These are phyloP conservation scores for Perca schrenkii DNA, from an alignment of 2,113 vertebrate genomes.

Conservation along the genomic window DNA sequence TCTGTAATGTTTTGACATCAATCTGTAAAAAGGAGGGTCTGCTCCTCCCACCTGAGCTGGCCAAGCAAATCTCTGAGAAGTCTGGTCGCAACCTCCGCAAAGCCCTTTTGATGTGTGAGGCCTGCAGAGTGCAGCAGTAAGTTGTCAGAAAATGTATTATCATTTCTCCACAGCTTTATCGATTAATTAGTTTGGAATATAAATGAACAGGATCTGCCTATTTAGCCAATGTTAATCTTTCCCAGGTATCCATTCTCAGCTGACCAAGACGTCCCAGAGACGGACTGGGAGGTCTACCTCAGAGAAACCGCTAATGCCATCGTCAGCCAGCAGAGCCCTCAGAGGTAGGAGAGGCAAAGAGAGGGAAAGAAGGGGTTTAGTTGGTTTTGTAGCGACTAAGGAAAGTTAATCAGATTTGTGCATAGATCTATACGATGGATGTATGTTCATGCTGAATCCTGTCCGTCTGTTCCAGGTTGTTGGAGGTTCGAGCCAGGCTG, in stretches of 20 bases:
- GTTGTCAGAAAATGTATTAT: slow-evolving; percentile 61
- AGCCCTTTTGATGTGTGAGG: slow-evolving; percentile 96
- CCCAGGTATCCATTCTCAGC: slow-evolving; percentile 92
- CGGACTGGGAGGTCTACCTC: slow-evolving; percentile 98
- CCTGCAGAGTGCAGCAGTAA: slow-evolving; percentile 98
- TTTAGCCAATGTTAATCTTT: neutral
- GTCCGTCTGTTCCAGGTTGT: slow-evolving; percentile 83
- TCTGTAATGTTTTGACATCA: slow-evolving; percentile 89
- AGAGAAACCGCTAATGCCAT: slow-evolving; percentile 95
- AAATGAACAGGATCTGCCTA: neutral
- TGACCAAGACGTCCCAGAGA: slow-evolving; percentile 95
- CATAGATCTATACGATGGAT: neutral
- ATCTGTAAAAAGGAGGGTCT: slow-evolving; percentile 97
- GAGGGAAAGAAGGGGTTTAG: neutral
- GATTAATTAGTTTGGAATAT: neutral
- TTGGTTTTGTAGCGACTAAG: neutral
- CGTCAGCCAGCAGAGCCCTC: slow-evolving; percentile 94
- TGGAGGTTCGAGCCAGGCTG: slow-evolving; percentile 94
- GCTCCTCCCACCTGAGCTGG: slow-evolving; percentile 90
- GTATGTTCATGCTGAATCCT: neutral
- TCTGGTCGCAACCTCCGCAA: slow-evolving; percentile 96
- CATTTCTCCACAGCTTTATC: neutral
- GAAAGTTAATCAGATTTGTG: neutral
- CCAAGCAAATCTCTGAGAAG: slow-evolving; percentile 90
- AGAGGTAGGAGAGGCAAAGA: slow-evolving; percentile 84